phyloP scores from a whole-genome alignment of 1,140 invertebrate species.

The Drosophila nigromelanica region DNA sequence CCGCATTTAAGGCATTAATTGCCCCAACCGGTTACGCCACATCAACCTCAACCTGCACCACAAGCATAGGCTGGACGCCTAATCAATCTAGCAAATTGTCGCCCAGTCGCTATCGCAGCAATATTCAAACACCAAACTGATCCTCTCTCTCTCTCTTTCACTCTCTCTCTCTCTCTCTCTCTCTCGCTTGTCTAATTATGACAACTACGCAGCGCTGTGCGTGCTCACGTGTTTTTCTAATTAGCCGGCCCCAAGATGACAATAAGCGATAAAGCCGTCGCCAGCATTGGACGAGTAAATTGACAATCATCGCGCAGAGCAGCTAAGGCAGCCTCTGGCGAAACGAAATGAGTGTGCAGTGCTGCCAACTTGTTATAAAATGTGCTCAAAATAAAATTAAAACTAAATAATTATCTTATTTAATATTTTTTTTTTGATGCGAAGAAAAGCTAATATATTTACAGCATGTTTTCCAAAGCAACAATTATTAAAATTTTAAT shows the following conservation, averaged over 20 bases:
- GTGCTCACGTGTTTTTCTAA: conserved; percentile 82
- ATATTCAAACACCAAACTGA: conserved; percentile 45
- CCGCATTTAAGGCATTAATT: conserved; percentile 80
- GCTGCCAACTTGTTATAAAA: conserved; percentile 32
- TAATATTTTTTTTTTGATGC: too few species aligned
- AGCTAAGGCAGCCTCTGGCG: neutral
- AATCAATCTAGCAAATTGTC: conserved; percentile 83
- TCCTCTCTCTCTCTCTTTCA: neutral
- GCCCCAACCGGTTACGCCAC: conserved; percentile 60
- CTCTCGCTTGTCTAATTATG: conserved; percentile 70
- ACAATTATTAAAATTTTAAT: too few species aligned
- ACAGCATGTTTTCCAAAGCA: too few species aligned
- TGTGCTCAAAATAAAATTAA: neutral
- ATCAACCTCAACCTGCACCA: neutral
- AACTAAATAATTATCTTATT: too few species aligned
- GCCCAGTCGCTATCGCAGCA: conserved; percentile 49
- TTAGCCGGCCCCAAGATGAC: conserved; percentile 74
- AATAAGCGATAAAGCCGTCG: conserved; percentile 79
- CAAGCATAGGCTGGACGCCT: conserved; percentile 53
- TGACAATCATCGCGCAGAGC: conserved; percentile 63
- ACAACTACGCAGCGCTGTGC: conserved; percentile 77
- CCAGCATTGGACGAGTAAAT: conserved; percentile 67
- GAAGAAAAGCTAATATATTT: too few species aligned
- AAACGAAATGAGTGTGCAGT: neutral
- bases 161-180: conserved; percentile 16